phyloP scores from a whole-genome alignment of 2,888 invertebrate genomes.

The Amphipyra tragopoginis region DNA sequence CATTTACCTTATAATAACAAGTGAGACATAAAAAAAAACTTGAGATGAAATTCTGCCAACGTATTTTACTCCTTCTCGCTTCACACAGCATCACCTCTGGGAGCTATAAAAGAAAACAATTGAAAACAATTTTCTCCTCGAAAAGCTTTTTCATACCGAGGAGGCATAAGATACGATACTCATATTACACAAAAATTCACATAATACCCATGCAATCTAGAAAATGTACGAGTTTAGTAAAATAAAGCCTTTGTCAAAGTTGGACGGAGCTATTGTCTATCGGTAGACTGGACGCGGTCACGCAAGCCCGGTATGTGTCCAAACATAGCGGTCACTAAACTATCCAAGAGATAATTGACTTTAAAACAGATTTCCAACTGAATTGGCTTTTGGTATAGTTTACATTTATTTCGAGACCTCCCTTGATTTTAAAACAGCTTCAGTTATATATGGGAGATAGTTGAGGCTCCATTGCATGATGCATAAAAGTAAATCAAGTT shows the following conservation, averaged over 20 bases:
- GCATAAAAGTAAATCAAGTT: too few relatives aligned
- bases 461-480: too few relatives aligned
- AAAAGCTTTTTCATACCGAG: constrained; percentile 63
- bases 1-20: constrained; percentile 51
- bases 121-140: constrained; percentile 68
- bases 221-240: constrained; percentile 26
- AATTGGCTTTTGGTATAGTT: not conserved
- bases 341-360: constrained; percentile 2
- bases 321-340: constrained; percentile 11
- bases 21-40: constrained; percentile 46
- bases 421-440: too few relatives aligned
- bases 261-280: constrained; percentile 15
- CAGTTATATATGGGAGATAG: too few relatives aligned
- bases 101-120: constrained; percentile 71
- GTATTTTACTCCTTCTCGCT: constrained; percentile 65
- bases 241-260: constrained; percentile 36
- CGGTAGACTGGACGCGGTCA: constrained; percentile 9
- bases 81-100: constrained; percentile 64
- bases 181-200: constrained; percentile 50
- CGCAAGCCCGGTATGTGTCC: constrained; percentile 3
- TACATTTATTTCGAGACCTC: constrained; percentile 5
- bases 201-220: constrained; percentile 51
- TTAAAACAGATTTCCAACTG: not conserved
- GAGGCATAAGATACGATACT: constrained; percentile 57
- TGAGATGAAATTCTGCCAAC: constrained; percentile 58